These are phyloP conservation scores for Rhagonycha lutea DNA, from an alignment of 2,888 invertebrate genomes.

Conservation along the genomic window DNA sequence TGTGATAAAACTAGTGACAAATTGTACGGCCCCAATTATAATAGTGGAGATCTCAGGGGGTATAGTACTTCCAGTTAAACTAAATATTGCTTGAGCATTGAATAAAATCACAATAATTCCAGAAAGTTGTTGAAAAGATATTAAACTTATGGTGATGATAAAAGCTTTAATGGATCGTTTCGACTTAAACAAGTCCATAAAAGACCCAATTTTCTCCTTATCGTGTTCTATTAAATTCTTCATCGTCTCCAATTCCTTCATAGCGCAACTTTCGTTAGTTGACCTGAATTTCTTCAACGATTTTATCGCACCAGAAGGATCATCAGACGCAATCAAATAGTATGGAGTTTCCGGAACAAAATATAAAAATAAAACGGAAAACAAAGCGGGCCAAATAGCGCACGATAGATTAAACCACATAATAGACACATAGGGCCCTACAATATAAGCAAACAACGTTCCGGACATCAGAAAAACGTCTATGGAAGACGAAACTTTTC, in stretches of 20 bases:
- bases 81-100: not conserved
- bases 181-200: too few species aligned
- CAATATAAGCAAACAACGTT: not conserved
- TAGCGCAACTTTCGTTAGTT: not conserved
- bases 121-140: not conserved
- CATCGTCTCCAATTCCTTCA: not conserved
- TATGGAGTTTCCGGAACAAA: not conserved
- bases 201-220: not conserved
- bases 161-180: not conserved
- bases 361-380: not conserved
- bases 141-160: not conserved
- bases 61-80: not conserved
- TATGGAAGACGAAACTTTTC: not conserved
- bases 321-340: not conserved
- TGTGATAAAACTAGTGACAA: not conserved
- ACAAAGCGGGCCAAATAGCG: not conserved
- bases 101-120: not conserved
- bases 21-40: not conserved
- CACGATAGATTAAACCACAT: not conserved
- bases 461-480: constrained; percentile 40
- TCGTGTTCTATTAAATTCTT: not conserved
- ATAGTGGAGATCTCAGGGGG: not conserved
- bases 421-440: not conserved
- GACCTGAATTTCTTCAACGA: not conserved
- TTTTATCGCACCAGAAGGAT: not conserved